Base-by-base conservation (phyloP, 2,113 vertebrate genomes). In the Sminthopsis crassicaudata region DNA sequence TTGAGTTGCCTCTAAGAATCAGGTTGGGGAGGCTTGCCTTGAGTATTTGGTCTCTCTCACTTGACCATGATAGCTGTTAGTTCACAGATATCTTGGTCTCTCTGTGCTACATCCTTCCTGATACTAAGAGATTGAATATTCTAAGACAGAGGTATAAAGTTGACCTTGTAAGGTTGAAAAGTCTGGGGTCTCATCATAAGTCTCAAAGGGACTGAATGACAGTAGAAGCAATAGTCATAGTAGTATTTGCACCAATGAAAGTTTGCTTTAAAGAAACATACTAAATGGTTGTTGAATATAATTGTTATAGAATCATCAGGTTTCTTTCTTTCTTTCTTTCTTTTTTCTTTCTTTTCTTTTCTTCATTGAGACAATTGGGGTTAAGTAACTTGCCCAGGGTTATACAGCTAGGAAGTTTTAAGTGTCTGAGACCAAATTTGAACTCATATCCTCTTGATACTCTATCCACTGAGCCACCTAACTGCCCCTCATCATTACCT, bases 271-370 rank as follows among this genome's bases (percentile, higher is more conserved):
- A 67, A 94, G 96, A 94, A 94, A 89, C 53, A 95, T 90, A 53
- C 96, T 48, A 92, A 96, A 84, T 94, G 76, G 89, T 46, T 36
- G 0, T 48, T 14, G 48, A 22, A 93, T 53, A 94, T 97, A 48
- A 92, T 93, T 97, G 52, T 52, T 94, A 91, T 90, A 53, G 54
- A 91, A 93, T 96, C 95, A 92, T 97, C 97, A 97, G 89, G 2
- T 92, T 90, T 96, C 97, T 96, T 48, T 48, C 3, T 48, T 48
- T 48, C 48, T 48, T 48, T 48, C 48, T 48, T 48, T 48, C 48
- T 48, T 48, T 48, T 48, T 48, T 48, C 46, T 48, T 48, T 48
- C 46, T 48, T 48, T 48, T 48, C 46, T 48, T 48, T 48, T 48
- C 48, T 48, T 48, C 6, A 5, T 7, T 48, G 48, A 48, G 48